Evolutionary conservation across 2,113 vertebrate species (phyloP).

Genomic region (Stictonetta naevosa): DNA sequence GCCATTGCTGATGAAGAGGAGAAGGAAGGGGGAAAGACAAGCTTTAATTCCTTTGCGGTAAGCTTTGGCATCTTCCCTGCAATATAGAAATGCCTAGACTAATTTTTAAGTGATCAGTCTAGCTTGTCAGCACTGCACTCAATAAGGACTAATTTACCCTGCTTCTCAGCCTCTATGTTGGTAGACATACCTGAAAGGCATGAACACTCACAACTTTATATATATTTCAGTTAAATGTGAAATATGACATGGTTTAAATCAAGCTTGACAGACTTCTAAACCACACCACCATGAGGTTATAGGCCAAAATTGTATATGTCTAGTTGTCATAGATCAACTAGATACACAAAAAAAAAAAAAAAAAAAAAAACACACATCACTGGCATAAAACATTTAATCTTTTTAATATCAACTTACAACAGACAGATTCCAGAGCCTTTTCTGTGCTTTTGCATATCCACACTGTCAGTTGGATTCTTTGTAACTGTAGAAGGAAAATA

Average conservation of each 20-base stretch:
- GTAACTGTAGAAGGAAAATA: neutral
- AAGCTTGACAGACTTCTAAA: neutral
- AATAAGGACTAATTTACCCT: neutral
- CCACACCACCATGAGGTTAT: neutral
- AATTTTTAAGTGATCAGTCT: slow-evolving; percentile 11
- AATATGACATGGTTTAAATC: neutral
- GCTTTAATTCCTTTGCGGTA: neutral
- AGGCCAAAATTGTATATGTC: neutral
- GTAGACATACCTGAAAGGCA: neutral
- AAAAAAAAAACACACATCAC: neutral
- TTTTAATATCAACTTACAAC: neutral
- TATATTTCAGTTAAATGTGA: neutral
- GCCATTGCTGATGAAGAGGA: neutral
- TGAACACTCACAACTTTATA: neutral
- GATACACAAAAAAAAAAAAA: neutral
- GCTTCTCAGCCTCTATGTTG: neutral
- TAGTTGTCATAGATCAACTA: neutral
- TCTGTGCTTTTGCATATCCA: neutral
- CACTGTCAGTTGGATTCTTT: neutral
- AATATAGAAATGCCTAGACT: neutral
- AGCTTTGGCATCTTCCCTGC: neutral
- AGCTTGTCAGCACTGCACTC: neutral
- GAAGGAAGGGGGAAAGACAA: neutral
- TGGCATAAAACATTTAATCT: neutral
- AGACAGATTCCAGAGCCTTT: neutral